Base-by-base conservation (phyloP, 2,113 vertebrate genomes). In the Gymnocephalus cernua region DNA sequence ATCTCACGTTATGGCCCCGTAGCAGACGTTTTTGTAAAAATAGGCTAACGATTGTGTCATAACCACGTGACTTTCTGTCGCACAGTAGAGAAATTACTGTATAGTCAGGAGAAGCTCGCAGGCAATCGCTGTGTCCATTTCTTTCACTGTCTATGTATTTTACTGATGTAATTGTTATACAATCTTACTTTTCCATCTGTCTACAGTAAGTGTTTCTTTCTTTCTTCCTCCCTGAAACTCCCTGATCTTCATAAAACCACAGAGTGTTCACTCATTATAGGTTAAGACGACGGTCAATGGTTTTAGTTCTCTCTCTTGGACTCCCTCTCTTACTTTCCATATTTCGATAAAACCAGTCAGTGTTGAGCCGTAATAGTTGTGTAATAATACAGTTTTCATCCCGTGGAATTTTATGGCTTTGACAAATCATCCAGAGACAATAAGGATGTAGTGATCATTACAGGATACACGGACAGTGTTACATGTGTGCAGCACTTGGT, bases 161-260 rank as follows among this genome's bases (percentile, higher is more conserved):
- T 41, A 25, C 44, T 65, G 14, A 14, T 18, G 4, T 32, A n/a
- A n/a, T 18, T 47, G 21, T 50, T 27, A 27, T 27, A 25, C 27
- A 25, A 48, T 27, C 53, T 27, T 66, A n/a, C n/a, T 53, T 47
- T 59, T 67, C 35, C 54, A 21, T 23, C 4, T 4, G 21, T 50
- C 51, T 14, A 32, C 19, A 18, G 10, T 11, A 48, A n/a, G n/a
- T n/a, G n/a, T n/a, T 57, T n/a, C 27, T 45, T 51, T 63, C 61
- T 68, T 18, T 62, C 41, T 59, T 4, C 61, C 53, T 51, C 65
- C 72, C 77, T 32, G 27, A 75, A 70, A 58, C 19, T 21, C 65
- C 13, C 66, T 16, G 77, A 87, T 87, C 80, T 80, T 66, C 66
- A 88, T 84, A 79, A 88, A 84, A 73, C 78, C 82, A 70, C 58